Conservation (phyloP, 1,140 invertebrate genomes). For the Triops longicaudatus region DNA sequence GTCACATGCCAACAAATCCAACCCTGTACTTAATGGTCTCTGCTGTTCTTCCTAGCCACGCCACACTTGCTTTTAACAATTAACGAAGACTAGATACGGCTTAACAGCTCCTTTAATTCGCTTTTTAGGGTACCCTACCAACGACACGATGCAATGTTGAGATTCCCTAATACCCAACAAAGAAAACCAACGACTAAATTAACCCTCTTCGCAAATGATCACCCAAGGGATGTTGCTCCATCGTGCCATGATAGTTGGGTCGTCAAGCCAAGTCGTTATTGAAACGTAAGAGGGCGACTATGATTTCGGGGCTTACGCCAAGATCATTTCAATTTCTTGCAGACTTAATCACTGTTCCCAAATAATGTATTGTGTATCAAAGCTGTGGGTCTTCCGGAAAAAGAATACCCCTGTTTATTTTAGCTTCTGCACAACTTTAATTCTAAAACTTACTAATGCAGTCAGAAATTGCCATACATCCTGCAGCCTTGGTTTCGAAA, state of each 20-base stretch:
- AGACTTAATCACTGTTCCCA: too few species aligned
- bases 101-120: not conserved
- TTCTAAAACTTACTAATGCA: too few species aligned
- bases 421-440: too few species aligned
- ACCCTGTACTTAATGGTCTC: not conserved
- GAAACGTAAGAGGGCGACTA: too few species aligned
- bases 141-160: not conserved
- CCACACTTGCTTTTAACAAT: not conserved
- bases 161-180: not conserved
- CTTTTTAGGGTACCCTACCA: not conserved
- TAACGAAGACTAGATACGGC: not conserved
- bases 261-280: too few species aligned
- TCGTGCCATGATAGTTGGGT: not conserved
- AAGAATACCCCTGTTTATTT: too few species aligned
- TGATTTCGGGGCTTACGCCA: too few species aligned
- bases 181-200: not conserved
- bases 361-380: too few species aligned
- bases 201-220: not conserved
- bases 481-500: too few species aligned
- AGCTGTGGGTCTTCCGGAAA: too few species aligned
- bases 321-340: too few species aligned
- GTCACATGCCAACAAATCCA: constrained; percentile 9
- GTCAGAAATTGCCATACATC: too few species aligned
- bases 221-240: not conserved
- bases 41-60: not conserved